Conservation (phyloP, 1,140 invertebrate genomes). For the Cotesia chilonis region DNA sequence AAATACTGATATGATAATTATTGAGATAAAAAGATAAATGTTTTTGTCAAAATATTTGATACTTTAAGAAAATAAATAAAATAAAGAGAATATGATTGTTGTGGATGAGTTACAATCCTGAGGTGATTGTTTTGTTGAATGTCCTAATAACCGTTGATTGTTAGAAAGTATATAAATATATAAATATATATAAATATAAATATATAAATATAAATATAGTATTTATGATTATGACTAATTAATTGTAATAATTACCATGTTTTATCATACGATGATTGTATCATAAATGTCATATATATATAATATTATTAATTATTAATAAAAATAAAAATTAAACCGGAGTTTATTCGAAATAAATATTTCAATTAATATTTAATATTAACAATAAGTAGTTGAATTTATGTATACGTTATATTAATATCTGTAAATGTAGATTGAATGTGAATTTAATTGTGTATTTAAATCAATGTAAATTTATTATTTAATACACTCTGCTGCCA, state of each 20-base stretch:
- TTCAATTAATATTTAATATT: slow-evolving; percentile 3
- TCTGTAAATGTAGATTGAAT: slow-evolving; percentile 5
- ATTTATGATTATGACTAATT: neutral
- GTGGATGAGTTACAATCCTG: slow-evolving; percentile 11
- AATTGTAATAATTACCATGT: neutral
- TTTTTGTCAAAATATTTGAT: neutral
- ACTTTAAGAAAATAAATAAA: neutral
- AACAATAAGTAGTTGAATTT: neutral
- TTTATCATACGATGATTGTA: slow-evolving; percentile 27
- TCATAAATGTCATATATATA: slow-evolving; percentile 18
- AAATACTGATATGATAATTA: no score
- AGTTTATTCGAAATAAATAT: neutral
- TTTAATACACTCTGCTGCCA: neutral
- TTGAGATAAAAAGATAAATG: no score
- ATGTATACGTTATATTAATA: slow-evolving; percentile 2
- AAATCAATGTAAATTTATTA: neutral
- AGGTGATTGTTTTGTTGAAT: slow-evolving; percentile 23
- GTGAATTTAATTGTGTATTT: no score
- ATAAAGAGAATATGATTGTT: slow-evolving; percentile 18
- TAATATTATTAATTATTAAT: no score
- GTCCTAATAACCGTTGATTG: slow-evolving; percentile 24
- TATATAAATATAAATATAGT: slow-evolving; percentile 8
- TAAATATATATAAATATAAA: neutral
- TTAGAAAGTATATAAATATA: slow-evolving; percentile 27
- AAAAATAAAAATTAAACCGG: neutral